Evolutionary conservation across 2,113 vertebrate species (phyloP), one percentile per base, ranked within the genome.

Genomic region (Osmerus mordax): DNA sequence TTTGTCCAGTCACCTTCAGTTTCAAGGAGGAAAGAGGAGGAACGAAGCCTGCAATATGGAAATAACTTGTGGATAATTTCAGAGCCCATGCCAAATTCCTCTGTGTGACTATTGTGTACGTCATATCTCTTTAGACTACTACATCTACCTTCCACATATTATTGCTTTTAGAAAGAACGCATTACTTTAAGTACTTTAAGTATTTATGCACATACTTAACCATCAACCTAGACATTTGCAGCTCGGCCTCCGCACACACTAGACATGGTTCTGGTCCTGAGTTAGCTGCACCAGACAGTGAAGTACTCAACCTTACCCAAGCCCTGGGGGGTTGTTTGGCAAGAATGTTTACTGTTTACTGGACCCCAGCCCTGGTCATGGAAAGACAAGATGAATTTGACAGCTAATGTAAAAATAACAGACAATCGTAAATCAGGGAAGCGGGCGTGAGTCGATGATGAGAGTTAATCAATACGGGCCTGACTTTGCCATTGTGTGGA

Each of bases 401-500:
- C 92, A 91, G 93, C 90, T 94, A 94, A 95, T 95, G 94, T 94
- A 95, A 95, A 95, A 96, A 95, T 95, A 94, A 95, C 92, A 94
- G 93, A 92, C 88, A 92, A 93, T 94, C 91, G 93, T 96, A 94
- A 89, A 94, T 95, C 94, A 95, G 91, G 88, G 92, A 94, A 94
- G 92, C 91, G 89, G 93, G 93, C 91, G 91, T 88, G 94, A 94
- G 91, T 93, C 92, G 88, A 89, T 93, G 94, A 94, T 95, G 95
- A 96, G 94, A 95, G 95, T 93, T 96, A 95, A 96, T 96, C 95
- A 95, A 96, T 96, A 95, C 93, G 84, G 89, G 90, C 92, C 93
- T 94, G 93, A 95, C 94, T 95, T 93, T 90, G 93, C 94, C 94
- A 94, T 95, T 95, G 95, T 96, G 94, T 75, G 90, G 94, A 94